Base-by-base conservation (phyloP, 2,113 vertebrate genomes). In the Mesembrinibis cayennensis region DNA sequence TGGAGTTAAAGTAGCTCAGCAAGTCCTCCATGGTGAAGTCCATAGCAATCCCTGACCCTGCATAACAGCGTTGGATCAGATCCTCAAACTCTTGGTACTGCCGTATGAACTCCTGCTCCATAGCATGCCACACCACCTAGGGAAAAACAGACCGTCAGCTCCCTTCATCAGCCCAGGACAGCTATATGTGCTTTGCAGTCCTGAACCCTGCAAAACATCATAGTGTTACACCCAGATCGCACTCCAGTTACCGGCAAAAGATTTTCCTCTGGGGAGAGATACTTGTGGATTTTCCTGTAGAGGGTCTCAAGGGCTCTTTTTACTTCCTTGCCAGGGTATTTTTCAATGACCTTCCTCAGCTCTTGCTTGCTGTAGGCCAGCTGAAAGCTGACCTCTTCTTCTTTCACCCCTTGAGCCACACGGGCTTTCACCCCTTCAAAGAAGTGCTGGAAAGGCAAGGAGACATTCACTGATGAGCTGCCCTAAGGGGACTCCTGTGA, bases 341-440 rank as follows among this genome's bases (percentile, higher is more conserved):
- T 98, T 16, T 95, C 62, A 0, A 97, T 59, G 22, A 96, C 92
- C 62, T 94, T 97, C 66, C 94, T 47, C 76, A 97, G 96, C 32
- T 98, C 97, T 82, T 97, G 97, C 71, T 98, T 98, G 96, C 95
- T 98, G 90, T 95, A 97, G 59, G 95, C 94, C 82, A 98, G 90
- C 59, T 98, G 97, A 38, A 97, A 98, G 40, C 96, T 95, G 61
- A 97, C 44, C 44, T 97, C 97, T 40, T 98, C 96, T 44, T 97
- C 97, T 53, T 89, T 97, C 45, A 97, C 94, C 17, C 97, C 97
- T 45, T 97, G 97, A 23, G 95, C 96, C 82, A 98, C 44, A 6
- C 69, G 61, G 23, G 95, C 67, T 78, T 92, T 97, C 58, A 98
- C 94, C 1, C 97, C 96, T n/a, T 95, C 97, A 7, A 97, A 97